Percentiles rank a stretch among this genome's conserved stretches.
phyloP scores from a whole-genome alignment of 1,140 invertebrate species.

The Ceratosolen fusciceps region DNA sequence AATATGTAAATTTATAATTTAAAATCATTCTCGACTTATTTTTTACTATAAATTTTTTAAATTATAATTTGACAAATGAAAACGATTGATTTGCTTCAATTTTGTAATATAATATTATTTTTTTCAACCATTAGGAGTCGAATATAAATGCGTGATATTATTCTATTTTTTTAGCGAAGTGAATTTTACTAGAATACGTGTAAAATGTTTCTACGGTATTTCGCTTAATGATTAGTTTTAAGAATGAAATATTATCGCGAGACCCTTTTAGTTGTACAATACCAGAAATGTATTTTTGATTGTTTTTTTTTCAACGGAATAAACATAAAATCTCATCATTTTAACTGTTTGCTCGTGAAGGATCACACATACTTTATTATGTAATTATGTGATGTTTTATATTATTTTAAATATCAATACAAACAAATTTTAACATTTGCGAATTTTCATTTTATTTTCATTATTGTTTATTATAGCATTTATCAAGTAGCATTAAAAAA shows the following conservation, averaged over 20 bases:
- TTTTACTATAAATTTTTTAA: slow-evolving; percentile 9
- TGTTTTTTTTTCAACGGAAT: slow-evolving; percentile 44
- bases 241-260: slow-evolving; percentile 37
- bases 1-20: slow-evolving; percentile 38
- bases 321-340: slow-evolving; percentile 41
- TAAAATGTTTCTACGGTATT: slow-evolving; percentile 12
- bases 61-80: slow-evolving; percentile 16
- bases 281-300: slow-evolving; percentile 24
- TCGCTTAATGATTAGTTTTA: slow-evolving; percentile 35
- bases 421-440: slow-evolving; percentile 60
- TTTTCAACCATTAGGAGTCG: slow-evolving; percentile 37
- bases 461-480: slow-evolving; percentile 62
- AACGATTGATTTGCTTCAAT: slow-evolving; percentile 19
- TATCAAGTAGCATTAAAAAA: slow-evolving; percentile 57
- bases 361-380: slow-evolving; percentile 46
- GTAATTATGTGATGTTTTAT: slow-evolving; percentile 37
- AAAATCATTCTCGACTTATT: slow-evolving; percentile 32
- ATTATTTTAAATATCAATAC: slow-evolving; percentile 43
- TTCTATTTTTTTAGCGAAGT: slow-evolving; percentile 46
- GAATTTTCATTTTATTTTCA: slow-evolving; percentile 54
- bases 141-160: slow-evolving; percentile 46
- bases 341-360: slow-evolving; percentile 47
- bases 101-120: slow-evolving; percentile 49
- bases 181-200: slow-evolving; percentile 35
- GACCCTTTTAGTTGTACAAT: slow-evolving; percentile 39